Conservation (phyloP, 2,888 invertebrate genomes). For the Criorhina ranunculi region DNA sequence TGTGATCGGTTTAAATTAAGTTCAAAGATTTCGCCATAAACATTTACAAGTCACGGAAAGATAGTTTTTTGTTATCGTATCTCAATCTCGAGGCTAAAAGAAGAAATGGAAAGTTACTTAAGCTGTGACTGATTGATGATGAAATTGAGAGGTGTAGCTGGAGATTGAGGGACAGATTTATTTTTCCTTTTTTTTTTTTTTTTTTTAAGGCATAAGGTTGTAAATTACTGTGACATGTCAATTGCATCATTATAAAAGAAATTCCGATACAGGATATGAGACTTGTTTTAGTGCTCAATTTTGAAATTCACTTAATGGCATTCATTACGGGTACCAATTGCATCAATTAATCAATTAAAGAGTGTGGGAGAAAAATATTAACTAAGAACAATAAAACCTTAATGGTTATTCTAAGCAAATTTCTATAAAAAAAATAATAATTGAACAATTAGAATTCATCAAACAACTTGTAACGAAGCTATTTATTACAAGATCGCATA, state of each 20-base stretch:
- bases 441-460: too few species aligned
- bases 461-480: too few species aligned
- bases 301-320: too few species aligned
- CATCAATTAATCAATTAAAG: too few species aligned
- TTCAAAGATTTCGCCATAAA: constrained; percentile 38
- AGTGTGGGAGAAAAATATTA: too few species aligned
- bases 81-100: constrained; percentile 50
- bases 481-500: too few species aligned
- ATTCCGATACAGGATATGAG: neutral
- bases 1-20: neutral
- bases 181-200: constrained; percentile 6
- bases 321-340: too few species aligned
- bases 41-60: neutral
- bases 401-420: too few species aligned
- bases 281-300: neutral
- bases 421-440: too few species aligned
- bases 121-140: constrained; percentile 34
- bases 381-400: too few species aligned
- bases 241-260: neutral
- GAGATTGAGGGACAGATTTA: constrained; percentile 22
- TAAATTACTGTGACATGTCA: neutral
- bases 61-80: constrained; percentile 7
- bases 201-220: constrained; percentile 8
- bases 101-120: constrained; percentile 61
- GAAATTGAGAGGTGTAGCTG: constrained; percentile 4